Evolutionary conservation across 2,888 invertebrate genomes (phyloP), one percentile per base, ranked within the genome.

Genomic region (Phalera bucephala): DNA sequence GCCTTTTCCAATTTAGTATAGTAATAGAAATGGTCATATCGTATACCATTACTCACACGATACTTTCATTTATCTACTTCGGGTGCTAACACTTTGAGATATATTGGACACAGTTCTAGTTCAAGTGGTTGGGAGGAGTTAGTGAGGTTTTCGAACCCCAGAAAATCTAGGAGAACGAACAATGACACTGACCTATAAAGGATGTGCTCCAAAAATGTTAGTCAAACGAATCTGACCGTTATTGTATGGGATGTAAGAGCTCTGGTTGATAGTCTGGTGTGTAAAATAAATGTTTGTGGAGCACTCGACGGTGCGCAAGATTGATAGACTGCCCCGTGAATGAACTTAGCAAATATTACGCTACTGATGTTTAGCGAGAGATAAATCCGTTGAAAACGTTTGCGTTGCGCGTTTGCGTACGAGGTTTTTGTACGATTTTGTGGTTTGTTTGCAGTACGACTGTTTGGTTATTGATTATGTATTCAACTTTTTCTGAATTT

Each of bases 291-390:
- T 62, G 45, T 70, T 68, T 64, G 61, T 45, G 40, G 52, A 56
- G 43, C 53, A 56, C 54, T 66, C 62, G 43, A 58, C 62, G 49
- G 49, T 59, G 44, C 55, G 52, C 40, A 66, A 71, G 72, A 74
- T 75, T 70, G 73, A 74, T 73, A 65, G 59, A 64, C 62, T 62
- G 52, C 48, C 14, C 41, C 53, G 66, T 62, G 66, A 72, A 73
- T 70, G 61, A 71, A 70, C 69, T 72, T 50, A 38, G 66, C 58
- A 70, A 74, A 70, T 70, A 72, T 72, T 61, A 64, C 46, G 40
- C 28, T 25, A 34, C 28, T 51, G 47, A 41, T 51, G 45, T 54
- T 47, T 45, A 39, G 37, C 39, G 36, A 13, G 23, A 45, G 22
- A 49, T 47, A 40, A 44, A 45, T 45, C 44, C 20, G 15, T 35